Base-by-base conservation (phyloP, 2,888 invertebrate species). In the Melitaea athalia region DNA sequence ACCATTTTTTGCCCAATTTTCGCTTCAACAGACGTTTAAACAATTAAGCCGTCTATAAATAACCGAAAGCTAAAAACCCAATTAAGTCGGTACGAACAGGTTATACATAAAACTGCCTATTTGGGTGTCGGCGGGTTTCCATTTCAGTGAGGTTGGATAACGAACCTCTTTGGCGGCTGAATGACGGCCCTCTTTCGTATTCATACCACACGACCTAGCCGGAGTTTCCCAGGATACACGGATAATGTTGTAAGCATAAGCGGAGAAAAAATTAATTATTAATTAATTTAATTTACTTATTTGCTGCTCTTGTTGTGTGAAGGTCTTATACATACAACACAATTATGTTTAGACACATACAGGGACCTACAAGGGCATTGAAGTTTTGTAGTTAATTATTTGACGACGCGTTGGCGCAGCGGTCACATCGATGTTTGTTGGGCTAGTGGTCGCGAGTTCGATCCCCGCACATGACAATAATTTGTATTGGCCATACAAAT, bases 111-210 rank as follows among this genome's bases (percentile, higher is more conserved):
- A 84, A 83, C 81, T 80, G 83, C 84, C 87, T 83, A 85, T 88
- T 87, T 82, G 83, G 82, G 77, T 73, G 57, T 60, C 43, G 63
- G n/a, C 14, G n/a, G 38, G 70, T 53, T 67, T 71, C 57, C 73
- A 69, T 70, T 69, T 64, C 63, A 68, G 64, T 57, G 57, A 74
- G 77, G 82, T 79, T 77, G 80, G 81, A 82, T 88, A 88, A 88
- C 86, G 88, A 89, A 83, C 76, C 80, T 78, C 86, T 85, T 78
- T 79, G 78, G 78, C 63, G 74, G 74, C 77, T 89, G 89, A 89
- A 89, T 88, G 86, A 85, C 85, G 88, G 82, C 81, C 79, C 83
- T 83, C 81, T 85, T 83, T 82, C 69, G 85, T 89, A 91, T 91
- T 88, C 89, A 90, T 90, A 81, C 80, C 85, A 81, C 83, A 78